Conservation (phyloP, 2,888 invertebrate species). For the Philereme transversata region DNA sequence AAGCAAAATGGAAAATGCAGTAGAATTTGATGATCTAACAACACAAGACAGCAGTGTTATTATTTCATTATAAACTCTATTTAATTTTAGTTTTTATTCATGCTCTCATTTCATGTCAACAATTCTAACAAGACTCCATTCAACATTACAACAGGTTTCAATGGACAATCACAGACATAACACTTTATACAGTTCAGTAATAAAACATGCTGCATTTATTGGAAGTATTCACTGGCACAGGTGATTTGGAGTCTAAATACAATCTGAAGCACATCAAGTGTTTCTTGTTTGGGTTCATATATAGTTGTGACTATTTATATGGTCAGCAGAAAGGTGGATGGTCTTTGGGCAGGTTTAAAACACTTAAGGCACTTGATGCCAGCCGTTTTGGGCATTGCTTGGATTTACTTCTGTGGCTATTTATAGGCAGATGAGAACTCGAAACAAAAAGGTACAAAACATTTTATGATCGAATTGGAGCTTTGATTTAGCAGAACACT, state of each 20-base stretch:
- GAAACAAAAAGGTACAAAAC: conserved; percentile 33
- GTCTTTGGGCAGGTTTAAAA: conserved; percentile 5
- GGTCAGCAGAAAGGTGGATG: conserved; percentile 10
- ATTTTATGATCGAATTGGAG: conserved; percentile 35
- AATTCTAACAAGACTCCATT: conserved; percentile 17
- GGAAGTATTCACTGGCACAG: conserved; percentile 4
- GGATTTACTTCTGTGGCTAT: conserved; percentile 42
- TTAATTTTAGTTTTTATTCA: conserved; percentile 16
- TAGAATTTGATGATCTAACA: conserved; percentile 11
- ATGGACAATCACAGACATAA: conserved; percentile 32
- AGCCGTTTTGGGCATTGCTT: conserved; percentile 38
- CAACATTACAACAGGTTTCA: conserved; percentile 24
- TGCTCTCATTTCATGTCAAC: conserved; percentile 25
- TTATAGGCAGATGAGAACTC: conserved; percentile 45
- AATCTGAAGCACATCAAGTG: conserved; percentile 11
- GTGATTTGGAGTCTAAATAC: conserved; percentile 8
- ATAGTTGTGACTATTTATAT: background rate
- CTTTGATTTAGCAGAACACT: conserved; percentile 48
- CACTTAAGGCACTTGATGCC: conserved; percentile 23
- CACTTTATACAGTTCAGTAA: conserved; percentile 12
- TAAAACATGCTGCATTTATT: conserved; percentile 19
- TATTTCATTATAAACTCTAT: background rate
- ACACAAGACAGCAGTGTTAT: conserved; percentile 1
- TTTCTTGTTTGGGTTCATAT: background rate
- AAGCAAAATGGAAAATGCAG: conserved; percentile 28